A percentile compares a stretch with the other conserved stretches of the same genome.
Conservation (phyloP, 2,888 invertebrate species). For the Helobdella robusta region DNA sequence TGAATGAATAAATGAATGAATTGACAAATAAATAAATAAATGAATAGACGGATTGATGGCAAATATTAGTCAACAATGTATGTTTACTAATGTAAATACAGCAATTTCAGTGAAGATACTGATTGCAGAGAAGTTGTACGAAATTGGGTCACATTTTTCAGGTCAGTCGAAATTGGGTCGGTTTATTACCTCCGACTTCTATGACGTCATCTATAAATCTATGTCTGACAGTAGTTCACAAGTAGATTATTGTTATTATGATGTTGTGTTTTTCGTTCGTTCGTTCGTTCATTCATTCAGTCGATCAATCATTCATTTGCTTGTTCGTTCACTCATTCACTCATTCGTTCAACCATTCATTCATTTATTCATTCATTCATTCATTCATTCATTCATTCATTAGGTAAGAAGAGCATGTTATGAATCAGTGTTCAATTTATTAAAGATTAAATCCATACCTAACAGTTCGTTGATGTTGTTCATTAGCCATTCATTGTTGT, state of each 20-base stretch:
- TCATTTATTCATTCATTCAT: too few relatives aligned
- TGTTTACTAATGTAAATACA: too few relatives aligned
- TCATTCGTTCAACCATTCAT: too few relatives aligned
- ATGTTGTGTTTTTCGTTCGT: too few relatives aligned
- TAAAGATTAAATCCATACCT: conserved; percentile 16
- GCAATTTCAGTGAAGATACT: conserved; percentile 15
- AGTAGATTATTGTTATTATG: conserved; percentile 5
- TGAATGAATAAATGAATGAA: too few relatives aligned
- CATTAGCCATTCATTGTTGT: too few relatives aligned
- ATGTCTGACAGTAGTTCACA: conserved; percentile 14
- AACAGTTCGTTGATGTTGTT: conserved; percentile 12
- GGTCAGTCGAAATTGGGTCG: conserved; percentile 18
- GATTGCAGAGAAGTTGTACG: conserved; percentile 15
- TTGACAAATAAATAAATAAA: too few relatives aligned
- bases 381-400: not conserved
- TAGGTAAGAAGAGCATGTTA: conserved; percentile 25
- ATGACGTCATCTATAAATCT: conserved; percentile 17
- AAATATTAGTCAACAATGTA: too few relatives aligned
- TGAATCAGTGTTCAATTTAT: conserved; percentile 15
- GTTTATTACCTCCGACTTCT: conserved; percentile 21
- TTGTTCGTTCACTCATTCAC: too few relatives aligned
- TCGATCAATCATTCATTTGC: too few relatives aligned
- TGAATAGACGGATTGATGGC: too few relatives aligned
- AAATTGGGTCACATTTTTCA: conserved; percentile 23
- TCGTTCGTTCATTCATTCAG: too few relatives aligned